phyloP scores from a whole-genome alignment of 1,140 invertebrate species.

The Conus betulinus region DNA sequence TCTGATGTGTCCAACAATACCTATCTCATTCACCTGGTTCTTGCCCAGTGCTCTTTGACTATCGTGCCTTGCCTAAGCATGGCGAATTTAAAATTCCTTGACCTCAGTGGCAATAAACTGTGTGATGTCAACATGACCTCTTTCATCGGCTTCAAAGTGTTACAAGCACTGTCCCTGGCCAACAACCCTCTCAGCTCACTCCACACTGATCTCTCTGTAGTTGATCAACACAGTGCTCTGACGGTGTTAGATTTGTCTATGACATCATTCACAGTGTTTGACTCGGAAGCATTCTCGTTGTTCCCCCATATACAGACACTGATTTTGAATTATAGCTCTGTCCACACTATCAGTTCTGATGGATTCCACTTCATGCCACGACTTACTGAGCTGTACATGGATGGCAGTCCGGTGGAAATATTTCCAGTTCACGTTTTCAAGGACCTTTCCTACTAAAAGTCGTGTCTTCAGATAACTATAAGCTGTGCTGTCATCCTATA shows the following conservation, averaged over 20 bases:
- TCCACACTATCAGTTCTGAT: neutral
- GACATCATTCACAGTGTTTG: neutral
- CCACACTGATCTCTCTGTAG: no score
- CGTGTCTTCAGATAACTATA: conserved; percentile 39
- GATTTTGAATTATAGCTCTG: neutral
- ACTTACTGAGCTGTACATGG: conserved; percentile 30
- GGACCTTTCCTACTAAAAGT: conserved; percentile 17
- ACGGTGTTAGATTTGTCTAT: neutral
- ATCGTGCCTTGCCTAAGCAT: no score
- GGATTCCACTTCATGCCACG: conserved; percentile 3
- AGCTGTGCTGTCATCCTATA: conserved; percentile 45
- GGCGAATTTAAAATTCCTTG: no score
- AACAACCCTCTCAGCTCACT: no score
- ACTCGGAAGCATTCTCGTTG: neutral
- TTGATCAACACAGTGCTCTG: neutral
- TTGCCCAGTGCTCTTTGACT: no score
- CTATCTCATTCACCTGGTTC: no score
- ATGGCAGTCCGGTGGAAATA: conserved; percentile 19
- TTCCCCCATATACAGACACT: conserved; percentile 7
- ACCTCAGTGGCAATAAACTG: no score
- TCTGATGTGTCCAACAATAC: no score
- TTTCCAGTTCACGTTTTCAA: conserved; percentile 42
- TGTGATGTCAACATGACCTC: no score
- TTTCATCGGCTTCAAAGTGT: no score
- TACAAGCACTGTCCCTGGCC: no score